Base-by-base conservation (phyloP, 2,888 invertebrate species). In the Heteropelma amictum region DNA sequence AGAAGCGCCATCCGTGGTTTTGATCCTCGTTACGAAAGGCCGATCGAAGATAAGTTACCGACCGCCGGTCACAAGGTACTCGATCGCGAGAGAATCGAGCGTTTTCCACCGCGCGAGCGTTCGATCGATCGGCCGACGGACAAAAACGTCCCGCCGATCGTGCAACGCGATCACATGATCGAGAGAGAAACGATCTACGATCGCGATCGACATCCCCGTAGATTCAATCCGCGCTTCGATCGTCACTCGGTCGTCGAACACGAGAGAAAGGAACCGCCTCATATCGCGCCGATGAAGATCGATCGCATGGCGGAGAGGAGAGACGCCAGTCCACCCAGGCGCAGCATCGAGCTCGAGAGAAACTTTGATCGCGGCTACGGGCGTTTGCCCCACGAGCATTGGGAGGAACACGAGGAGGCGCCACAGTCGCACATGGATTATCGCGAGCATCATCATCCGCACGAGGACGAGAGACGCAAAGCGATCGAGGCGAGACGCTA, bases 71-170 rank as follows among this genome's bases (percentile, higher is more conserved):
- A 84, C 47, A 87, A 87, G 51, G 7, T 71, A 0, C 85, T 90
- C 14, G 92, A 92, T 80, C 88, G 92, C 76, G 92, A 91, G 75
- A 88, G 92, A 61, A 64, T 83, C 8, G 88, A 88, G 7, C 82
- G 88, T 56, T 91, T 92, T 51, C 91, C 92, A 76, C 42, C 54
- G 0, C 90, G 92, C 63, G 92, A 92, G 70, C 89, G 92, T 80
- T 90, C 91, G 77, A 90, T 91, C 77, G 91, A 91, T 53, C 90
- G 91, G 75, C 84, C 91, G 89, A 91, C 81, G 87, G 90, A 83
- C 86, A 87, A 81, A 76, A 91, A 83, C 87, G 89, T 80, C 10
- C 58, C 81, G 2, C 58, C 78, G 14, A 61, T 79, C 7, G 72
- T 75, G 0, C 65, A 83, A 2, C 80, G 87, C 5, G 87, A 87